These are phyloP conservation scores for Thunnus albacares DNA, from an alignment of 2,797 vertebrate species.

Conservation along the genomic window DNA sequence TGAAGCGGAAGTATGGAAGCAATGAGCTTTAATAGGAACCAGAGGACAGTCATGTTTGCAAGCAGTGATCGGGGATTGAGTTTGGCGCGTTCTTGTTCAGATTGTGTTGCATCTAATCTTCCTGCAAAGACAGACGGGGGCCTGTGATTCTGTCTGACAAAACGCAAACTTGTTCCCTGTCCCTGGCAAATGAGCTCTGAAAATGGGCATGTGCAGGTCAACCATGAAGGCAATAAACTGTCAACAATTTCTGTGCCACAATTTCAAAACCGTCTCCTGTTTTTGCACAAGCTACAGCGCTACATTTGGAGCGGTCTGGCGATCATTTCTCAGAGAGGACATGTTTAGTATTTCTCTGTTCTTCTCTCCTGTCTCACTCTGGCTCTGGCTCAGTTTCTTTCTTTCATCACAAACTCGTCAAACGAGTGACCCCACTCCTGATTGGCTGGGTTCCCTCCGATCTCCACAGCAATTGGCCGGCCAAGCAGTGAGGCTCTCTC, in stretches of 20 bases:
- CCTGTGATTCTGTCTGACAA: conserved; percentile 63
- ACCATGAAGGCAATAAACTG: conserved; percentile 67
- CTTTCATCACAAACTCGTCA: conserved; percentile 83
- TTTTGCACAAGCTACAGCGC: conserved; percentile 7
- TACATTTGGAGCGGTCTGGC: conserved; percentile 21
- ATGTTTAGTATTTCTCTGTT: conserved; percentile 66
- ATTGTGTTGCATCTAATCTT: conserved; percentile 77
- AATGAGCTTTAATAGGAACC: conserved; percentile 83
- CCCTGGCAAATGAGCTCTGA: conserved; percentile 35
- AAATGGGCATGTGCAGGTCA: conserved; percentile 62
- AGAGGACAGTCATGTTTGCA: conserved; percentile 78
- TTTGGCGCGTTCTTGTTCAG: conserved; percentile 73
- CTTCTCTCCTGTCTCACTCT: conserved; percentile 46
- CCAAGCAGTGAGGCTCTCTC: conserved; percentile 43
- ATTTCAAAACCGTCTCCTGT: conserved; percentile 36
- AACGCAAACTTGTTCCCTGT: conserved; percentile 46
- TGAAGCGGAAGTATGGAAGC: conserved; percentile 81
- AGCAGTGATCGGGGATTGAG: conserved; percentile 71
- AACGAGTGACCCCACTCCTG: conserved; percentile 78
- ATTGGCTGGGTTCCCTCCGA: conserved; percentile 61
- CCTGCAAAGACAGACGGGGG: conserved; percentile 59
- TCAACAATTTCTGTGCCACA: conserved; percentile 43
- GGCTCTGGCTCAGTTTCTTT: conserved; percentile 58
- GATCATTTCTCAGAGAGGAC: conserved; percentile 46
- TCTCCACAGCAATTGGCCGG: conserved; percentile 65